Base-by-base conservation (phyloP, 2,113 vertebrate species). In the Ceuthmochares aereus region DNA sequence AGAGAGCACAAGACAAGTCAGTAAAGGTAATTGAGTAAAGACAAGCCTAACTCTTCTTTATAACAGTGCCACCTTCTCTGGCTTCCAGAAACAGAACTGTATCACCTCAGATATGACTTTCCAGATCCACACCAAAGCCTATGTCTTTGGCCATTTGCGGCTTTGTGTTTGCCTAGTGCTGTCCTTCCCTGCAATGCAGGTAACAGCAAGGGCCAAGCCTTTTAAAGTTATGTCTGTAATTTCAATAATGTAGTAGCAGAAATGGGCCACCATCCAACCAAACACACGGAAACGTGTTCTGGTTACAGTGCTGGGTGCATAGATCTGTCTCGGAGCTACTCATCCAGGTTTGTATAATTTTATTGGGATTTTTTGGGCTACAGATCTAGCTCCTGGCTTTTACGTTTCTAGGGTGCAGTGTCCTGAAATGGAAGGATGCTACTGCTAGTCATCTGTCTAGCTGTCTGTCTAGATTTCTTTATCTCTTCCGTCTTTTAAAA, bases 301-400 rank as follows among this genome's bases (percentile, higher is more conserved):
- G 37, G 12, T 74, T 37, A 13, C 22, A 21, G n/a, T 0, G 0
- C 1, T 25, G 59, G 30, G 17, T 59, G 49, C 6, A 2, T 10
- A 32, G 45, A 13, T 78, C 45, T 15, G 27, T 14, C 7, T 7
- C 68, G 60, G 77, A 69, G 55, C 45, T 75, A 60, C 42, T 40
- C 27, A 5, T 34, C 10, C 18, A 42, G 36, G 8, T 40, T 58
- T 66, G 23, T 23, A 20, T 27, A 0, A 6, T 23, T 70, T 40
- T 69, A 13, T 40, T 36, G n/a, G 5, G 1, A 1, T 37, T 52
- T 56, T 84, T 79, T 29, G 51, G 54, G 18, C 42, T 84, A 27
- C 16, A 29, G 26, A 27, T n/a, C 11, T n/a, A 89, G 20, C 7
- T 21, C 18, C 9, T 40, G 59, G n/a, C 18, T 60, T 26, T 66